Conservation (phyloP, 2,113 vertebrate species). For the Megalops atlanticus region DNA sequence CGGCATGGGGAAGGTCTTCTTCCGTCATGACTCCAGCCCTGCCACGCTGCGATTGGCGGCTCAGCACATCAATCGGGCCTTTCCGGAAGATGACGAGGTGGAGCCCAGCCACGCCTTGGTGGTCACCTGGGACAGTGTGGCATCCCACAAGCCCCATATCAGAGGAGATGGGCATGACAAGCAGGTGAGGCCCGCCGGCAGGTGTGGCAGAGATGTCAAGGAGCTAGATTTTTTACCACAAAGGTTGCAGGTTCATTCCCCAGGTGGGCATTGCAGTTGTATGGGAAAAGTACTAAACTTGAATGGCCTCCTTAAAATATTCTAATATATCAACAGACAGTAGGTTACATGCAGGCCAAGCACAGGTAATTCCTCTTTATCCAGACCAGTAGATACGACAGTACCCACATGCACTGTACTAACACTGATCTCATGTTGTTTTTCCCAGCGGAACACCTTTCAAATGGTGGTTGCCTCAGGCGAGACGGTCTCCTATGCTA, state of each 20-base stretch:
- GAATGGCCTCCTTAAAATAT: no score
- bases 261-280: no score
- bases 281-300: no score
- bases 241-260: neutral
- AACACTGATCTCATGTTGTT: conserved; percentile 17
- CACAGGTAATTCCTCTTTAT: no score
- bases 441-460: conserved; percentile 89
- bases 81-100: conserved; percentile 65
- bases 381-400: no score
- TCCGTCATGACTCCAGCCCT: conserved; percentile 75
- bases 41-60: conserved; percentile 59
- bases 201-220: neutral
- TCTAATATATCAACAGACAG: no score
- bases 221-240: neutral
- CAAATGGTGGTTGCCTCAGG: conserved; percentile 85
- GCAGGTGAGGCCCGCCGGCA: conserved; percentile 65
- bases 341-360: no score
- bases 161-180: conserved; percentile 54
- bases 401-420: no score
- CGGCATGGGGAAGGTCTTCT: conserved; percentile 76
- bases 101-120: conserved; percentile 68
- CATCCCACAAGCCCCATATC: conserved; percentile 55
- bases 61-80: conserved; percentile 71
- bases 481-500: conserved; percentile 78
- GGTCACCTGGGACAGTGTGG: conserved; percentile 86